Evolutionary conservation across 2,113 vertebrate genomes (phyloP).

Genomic region (Abramis brama): DNA sequence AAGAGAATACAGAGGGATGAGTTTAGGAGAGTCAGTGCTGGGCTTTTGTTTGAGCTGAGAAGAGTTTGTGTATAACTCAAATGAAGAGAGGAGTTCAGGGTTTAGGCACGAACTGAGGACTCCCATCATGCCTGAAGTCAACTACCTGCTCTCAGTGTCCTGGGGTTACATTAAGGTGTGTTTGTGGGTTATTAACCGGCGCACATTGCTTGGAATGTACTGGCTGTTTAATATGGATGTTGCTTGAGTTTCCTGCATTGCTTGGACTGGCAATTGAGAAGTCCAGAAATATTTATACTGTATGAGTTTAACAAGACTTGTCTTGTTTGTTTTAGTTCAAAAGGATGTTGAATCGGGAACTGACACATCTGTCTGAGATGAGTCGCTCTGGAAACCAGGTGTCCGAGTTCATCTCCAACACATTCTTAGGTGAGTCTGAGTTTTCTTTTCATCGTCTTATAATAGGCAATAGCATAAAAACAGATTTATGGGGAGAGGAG

Average conservation of each 20-base stretch:
- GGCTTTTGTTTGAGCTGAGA: slow-evolving; percentile 52
- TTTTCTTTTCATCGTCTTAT: neutral
- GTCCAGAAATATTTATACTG: neutral
- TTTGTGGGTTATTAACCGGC: neutral
- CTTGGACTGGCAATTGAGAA: neutral
- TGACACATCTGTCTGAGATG: slow-evolving; percentile 98
- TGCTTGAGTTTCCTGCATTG: neutral
- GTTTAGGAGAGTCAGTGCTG: slow-evolving; percentile 31
- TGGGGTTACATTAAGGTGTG: slow-evolving; percentile 99
- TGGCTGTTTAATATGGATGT: neutral
- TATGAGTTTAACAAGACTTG: slow-evolving; percentile 11
- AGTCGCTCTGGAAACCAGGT: slow-evolving; percentile 98
- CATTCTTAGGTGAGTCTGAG: slow-evolving; percentile 90
- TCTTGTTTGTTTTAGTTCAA: slow-evolving; percentile 85
- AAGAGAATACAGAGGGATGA: neutral
- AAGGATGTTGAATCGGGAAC: slow-evolving; percentile 97
- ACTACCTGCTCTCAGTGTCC: slow-evolving; percentile 93
- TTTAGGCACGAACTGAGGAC: slow-evolving; percentile 72
- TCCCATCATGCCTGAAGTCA: slow-evolving; percentile 95
- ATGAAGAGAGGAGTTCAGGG: slow-evolving; percentile 70
- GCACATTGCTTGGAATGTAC: neutral
- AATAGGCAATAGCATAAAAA: neutral
- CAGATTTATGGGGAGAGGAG: neutral
- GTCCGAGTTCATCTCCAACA: slow-evolving; percentile 98
- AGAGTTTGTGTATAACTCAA: slow-evolving; percentile 40